Base-by-base conservation (phyloP, 2,797 vertebrate species). In the Acanthurus lineatus region DNA sequence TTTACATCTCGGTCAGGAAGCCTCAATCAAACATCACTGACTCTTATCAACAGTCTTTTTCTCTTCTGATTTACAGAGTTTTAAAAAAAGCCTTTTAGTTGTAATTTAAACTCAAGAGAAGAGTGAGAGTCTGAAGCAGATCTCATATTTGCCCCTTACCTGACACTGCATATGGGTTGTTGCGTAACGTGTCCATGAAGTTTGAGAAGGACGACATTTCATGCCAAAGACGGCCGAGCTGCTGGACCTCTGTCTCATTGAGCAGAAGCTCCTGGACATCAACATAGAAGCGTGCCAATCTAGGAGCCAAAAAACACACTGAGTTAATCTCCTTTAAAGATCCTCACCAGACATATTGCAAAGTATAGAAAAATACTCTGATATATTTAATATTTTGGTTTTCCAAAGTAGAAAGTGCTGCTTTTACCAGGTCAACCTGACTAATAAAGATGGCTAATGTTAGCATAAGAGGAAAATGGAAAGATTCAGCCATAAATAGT, bases 181-280 rank as follows among this genome's bases (percentile, higher is more conserved):
- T 96, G 86, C 95, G 95, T 45, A 99, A 87, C 12, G 92, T 96
- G 64, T 97, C 96, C 97, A 99, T 97, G 88, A 98, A 95, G 84
- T 95, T 95, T 48, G 95, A 96, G 87, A 99, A 94, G 47, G 94
- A 82, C 0, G 92, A 89, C 65, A 97, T 81, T 47, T 99, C 97
- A 15, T 81, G 90, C 98, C 98, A 99, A 58, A 99, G 85, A 63
- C 84, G 93, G 20, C 93, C 88, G 20, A 98, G 83, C 77, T 96
- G 95, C 75, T 40, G 95, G 64, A 96, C 91, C 81, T 97, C 96
- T 1, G 90, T 87, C 28, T 94, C 92, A 16, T 93, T 88, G 75
- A 97, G 81, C 63, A 98, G 84, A 52, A 99, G 91, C 69, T 97
- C 96, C 87, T 97, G 97, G 83, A 89, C 93, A 81, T 99, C 97